Conservation (phyloP, 64 coral and sea anemone genomes). For the Dendronephthya gigantea region DNA sequence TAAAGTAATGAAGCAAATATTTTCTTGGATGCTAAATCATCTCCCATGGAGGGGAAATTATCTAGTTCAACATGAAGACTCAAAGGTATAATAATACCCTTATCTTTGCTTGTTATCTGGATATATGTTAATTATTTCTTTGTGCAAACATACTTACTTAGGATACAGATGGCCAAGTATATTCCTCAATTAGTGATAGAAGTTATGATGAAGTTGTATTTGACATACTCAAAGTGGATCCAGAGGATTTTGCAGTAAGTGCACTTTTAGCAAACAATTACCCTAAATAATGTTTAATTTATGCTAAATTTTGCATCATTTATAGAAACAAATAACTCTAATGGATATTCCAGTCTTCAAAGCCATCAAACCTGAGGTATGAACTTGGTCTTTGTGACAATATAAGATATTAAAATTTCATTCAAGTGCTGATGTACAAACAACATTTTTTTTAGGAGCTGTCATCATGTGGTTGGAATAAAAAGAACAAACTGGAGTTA, state of each 20-base stretch:
- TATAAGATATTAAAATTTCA: too few species aligned
- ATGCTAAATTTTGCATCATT: background rate
- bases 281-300: background rate
- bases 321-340: constrained; percentile 70
- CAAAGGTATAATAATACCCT: too few species aligned
- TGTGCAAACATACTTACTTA: background rate
- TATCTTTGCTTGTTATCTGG: background rate
- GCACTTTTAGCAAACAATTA: background rate
- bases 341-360: constrained; percentile 82
- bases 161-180: background rate
- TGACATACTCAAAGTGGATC: background rate
- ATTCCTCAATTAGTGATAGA: background rate
- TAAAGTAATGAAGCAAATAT: too few species aligned
- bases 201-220: constrained; percentile 16
- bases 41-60: too few species aligned
- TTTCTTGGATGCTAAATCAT: too few species aligned
- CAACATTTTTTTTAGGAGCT: constrained; percentile 57
- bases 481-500: constrained; percentile 60
- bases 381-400: background rate
- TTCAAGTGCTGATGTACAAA: background rate
- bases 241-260: constrained; percentile 17
- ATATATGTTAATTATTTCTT: background rate
- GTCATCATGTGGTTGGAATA: constrained; percentile 82
- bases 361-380: constrained; percentile 76
- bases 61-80: too few species aligned